phyloP scores from a whole-genome alignment of 2,797 vertebrate genomes.

The Thripadectes ignobilis region DNA sequence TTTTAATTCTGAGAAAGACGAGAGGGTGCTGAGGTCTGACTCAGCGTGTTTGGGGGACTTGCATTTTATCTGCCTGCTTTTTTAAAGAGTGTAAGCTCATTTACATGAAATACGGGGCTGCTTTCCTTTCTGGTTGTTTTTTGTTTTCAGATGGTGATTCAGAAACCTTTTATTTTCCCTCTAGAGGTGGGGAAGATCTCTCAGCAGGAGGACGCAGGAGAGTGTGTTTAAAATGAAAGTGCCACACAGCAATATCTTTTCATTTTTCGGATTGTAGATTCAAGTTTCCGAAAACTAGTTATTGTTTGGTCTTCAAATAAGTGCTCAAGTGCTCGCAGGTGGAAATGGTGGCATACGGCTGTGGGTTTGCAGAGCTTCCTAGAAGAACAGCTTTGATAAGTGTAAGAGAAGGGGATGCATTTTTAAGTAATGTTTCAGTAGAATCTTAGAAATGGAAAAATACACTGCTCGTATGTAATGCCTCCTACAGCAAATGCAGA shows the following conservation, averaged over 20 bases:
- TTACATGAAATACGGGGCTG: background rate
- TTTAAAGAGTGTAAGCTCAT: background rate
- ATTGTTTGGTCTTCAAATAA: background rate
- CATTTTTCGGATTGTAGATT: background rate
- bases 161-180: background rate
- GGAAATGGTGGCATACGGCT: background rate
- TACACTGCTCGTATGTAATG: background rate
- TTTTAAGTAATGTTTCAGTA: background rate
- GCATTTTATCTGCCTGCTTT: background rate
- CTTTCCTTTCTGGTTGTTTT: background rate
- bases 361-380: background rate
- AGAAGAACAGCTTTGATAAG: background rate
- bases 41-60: background rate
- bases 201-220: background rate
- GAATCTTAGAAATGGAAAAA: background rate
- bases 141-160: background rate
- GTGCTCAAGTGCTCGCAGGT: background rate
- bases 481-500: background rate
- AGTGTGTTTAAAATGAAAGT: background rate
- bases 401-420: background rate
- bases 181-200: background rate
- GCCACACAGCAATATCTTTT: background rate
- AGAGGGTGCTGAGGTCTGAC: background rate
- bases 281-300: background rate
- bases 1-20: background rate